These are phyloP conservation scores for Polyergus mexicanus DNA, from an alignment of 1,140 invertebrate species.

Conservation along the genomic window DNA sequence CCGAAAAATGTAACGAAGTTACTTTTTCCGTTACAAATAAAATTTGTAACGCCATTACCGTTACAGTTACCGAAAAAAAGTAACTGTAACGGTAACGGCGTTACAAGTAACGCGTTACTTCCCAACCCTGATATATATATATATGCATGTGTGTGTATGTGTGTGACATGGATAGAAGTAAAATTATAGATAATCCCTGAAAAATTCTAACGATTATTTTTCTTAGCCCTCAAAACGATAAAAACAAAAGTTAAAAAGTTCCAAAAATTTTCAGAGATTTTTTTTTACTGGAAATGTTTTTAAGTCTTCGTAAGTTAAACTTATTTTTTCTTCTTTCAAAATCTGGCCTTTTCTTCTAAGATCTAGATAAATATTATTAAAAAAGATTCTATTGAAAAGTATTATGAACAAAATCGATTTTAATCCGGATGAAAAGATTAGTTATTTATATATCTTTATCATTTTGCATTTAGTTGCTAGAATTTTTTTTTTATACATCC, in stretches of 20 bases:
- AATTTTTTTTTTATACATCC: background rate
- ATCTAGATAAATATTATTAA: background rate
- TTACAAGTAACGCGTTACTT: no score
- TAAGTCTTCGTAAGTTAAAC: background rate
- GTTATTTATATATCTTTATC: background rate
- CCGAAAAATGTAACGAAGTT: no score
- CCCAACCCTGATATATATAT: no score
- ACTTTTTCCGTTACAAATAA: no score
- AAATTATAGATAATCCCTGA: background rate
- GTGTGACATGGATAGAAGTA: background rate
- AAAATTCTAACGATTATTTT: background rate
- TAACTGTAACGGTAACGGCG: no score
- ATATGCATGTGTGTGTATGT: no score
- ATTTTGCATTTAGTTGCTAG: background rate
- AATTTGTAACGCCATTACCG: no score
- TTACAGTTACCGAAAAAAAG: no score
- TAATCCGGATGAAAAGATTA: background rate
- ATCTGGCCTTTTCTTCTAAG: background rate
- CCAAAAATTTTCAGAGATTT: background rate
- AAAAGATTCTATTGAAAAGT: background rate
- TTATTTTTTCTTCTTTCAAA: background rate
- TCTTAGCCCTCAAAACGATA: background rate
- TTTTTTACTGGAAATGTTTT: background rate
- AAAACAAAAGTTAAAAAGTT: conserved; percentile 6
- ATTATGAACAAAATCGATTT: background rate